Evolutionary conservation across 2,888 invertebrate genomes (phyloP), one percentile per base, ranked within the genome.

Genomic region (Choreutis nemorana): DNA sequence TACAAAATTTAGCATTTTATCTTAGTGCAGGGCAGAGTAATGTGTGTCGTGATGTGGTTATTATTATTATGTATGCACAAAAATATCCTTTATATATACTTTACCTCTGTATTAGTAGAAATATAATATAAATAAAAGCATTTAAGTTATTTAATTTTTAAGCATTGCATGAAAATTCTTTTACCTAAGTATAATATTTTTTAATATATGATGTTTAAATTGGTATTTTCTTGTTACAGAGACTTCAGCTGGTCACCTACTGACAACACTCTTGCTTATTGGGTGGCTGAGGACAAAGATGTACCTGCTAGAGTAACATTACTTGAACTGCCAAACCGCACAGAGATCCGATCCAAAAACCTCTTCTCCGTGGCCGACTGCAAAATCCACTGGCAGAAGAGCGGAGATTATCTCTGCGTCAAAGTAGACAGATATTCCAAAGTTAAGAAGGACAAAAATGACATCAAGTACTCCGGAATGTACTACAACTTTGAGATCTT

Each of bases 191-290:
- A n/a, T n/a, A n/a, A n/a, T n/a, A n/a, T n/a, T n/a, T n/a, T n/a
- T n/a, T n/a, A 24, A 3, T 10, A 11, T 24, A n/a, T 14, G 6
- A 11, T 26, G 8, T 27, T 31, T 20, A n/a, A 2, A 26, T 14
- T n/a, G n/a, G n/a, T n/a, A n/a, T n/a, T n/a, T 11, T 1, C 10
- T 2, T n/a, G 6, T 44, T 35, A 40, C 66, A 85, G 93, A 41
- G 96, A 97, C 54, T 98, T 99, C 72, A 90, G 91, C 44, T 99
- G 99, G 98, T 98, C 97, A 0, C 98, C 99, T 0, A 91, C 96
- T 0, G 96, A 97, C 60, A 97, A 97, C 57, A 84, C 92, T 18
- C 85, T 99, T 26, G 97, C 97, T 0, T 99, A 97, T 66, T 99
- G 98, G 97, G 96, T 97, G 3, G 95, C 97, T 1, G 99, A 99